phyloP scores from a whole-genome alignment of 2,888 invertebrate genomes.

The Eugnorisma glareosa region DNA sequence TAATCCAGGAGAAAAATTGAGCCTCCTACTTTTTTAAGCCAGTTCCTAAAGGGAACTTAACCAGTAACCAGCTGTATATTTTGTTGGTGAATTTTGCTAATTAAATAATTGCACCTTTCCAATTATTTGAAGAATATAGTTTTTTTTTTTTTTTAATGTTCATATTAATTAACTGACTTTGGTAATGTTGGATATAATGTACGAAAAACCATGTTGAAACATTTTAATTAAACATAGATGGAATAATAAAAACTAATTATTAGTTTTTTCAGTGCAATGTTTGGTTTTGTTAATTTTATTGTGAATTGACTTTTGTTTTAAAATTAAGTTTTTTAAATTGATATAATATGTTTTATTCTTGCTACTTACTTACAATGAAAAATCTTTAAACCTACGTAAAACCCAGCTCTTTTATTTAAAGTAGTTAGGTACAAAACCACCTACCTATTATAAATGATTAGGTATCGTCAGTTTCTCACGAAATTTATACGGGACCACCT shows the following conservation, averaged over 20 bases:
- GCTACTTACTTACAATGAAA: neutral
- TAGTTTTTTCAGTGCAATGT: neutral
- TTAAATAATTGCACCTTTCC: neutral
- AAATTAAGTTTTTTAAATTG: no score
- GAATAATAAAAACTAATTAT: neutral
- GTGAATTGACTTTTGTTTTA: neutral
- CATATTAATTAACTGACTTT: neutral
- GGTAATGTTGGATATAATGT: neutral
- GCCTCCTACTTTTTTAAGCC: neutral
- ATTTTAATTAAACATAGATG: neutral
- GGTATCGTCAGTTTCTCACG: slow-evolving; percentile 55
- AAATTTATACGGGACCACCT: slow-evolving; percentile 60
- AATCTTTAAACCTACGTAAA: neutral
- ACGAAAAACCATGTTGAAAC: neutral
- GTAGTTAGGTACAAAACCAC: slow-evolving; percentile 22
- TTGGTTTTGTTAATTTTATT: neutral
- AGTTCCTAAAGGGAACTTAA: neutral
- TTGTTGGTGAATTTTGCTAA: neutral
- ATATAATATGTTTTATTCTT: neutral
- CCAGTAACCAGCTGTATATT: neutral
- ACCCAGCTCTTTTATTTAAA: slow-evolving; percentile 2
- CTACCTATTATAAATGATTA: slow-evolving; percentile 51
- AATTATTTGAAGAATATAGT: neutral
- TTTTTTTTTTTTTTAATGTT: neutral
- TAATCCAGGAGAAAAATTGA: neutral